Base-by-base conservation (phyloP, 2,113 vertebrate genomes). In the Zapus hudsonius region DNA sequence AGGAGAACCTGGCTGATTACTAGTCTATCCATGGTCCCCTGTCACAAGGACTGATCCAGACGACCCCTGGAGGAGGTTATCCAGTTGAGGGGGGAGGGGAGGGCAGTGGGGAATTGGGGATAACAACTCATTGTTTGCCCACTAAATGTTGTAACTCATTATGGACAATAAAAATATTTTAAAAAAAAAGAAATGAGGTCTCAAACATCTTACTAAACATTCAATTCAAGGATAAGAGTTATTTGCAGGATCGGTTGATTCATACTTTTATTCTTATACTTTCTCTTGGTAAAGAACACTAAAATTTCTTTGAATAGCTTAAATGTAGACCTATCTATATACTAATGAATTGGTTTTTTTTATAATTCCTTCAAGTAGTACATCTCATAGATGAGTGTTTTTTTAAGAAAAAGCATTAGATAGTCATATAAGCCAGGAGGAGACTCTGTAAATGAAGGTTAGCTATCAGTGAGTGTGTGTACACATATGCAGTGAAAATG, bases 251-350 rank as follows among this genome's bases (percentile, higher is more conserved):
- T 25, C 15, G 2, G 13, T 23, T 84, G 40, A 76, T 94, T 84
- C 61, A 82, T 10, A 85, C 25, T 91, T 91, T 44, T 59, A 88
- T 64, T 94, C 23, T 63, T 87, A 27, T 82, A 82, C 52, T 92
- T 67, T 83, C n/a, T 91, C 31, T 76, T 75, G 40, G 31, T 44
- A 20, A 89, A 74, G 33, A 82, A 94, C 22, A 33, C 9, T 44
- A 42, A 42, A 69, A 9, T 36, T 36, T 38, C 61, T 57, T 69
- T 87, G 15, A 93, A 90, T 8, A 9, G 10, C 7, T 90, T 73
- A 79, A 72, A 36, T 31, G 72, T n/a, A 69, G 31, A 19, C 12
- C 20, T 85, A 8, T 66, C 15, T 70, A 0, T 64, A 27, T 61
- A 17, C 84, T 80, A 92, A 79, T 59, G 16, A 93, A 79, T 52